Conservation (phyloP, 2,113 vertebrate genomes). For the Menidia beryllina region DNA sequence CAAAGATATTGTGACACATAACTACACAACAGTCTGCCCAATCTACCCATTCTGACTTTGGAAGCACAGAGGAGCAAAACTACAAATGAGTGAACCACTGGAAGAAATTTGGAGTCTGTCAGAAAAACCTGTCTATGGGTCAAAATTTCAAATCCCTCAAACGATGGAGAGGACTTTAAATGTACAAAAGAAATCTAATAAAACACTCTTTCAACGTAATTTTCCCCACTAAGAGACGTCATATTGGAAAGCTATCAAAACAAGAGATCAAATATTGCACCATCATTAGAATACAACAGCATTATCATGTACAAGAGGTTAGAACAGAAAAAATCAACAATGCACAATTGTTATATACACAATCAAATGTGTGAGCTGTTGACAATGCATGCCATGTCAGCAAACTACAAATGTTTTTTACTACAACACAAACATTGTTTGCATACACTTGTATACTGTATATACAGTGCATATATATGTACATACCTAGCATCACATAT, state of each 20-base stretch:
- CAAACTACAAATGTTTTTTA: conserved; percentile 72
- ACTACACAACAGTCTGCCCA: conserved; percentile 64
- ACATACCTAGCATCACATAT: conserved; percentile 72
- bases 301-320: conserved; percentile 76
- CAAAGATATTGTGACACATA: conserved; percentile 19
- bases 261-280: conserved; percentile 85
- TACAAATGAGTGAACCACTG: conserved; percentile 67
- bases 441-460: conserved; percentile 73
- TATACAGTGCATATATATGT: conserved; percentile 73
- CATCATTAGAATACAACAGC: conserved; percentile 80
- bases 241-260: conserved; percentile 80
- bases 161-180: conserved; percentile 33
- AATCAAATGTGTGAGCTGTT: conserved; percentile 73
- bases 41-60: conserved; percentile 60
- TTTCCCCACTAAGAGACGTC: conserved; percentile 52
- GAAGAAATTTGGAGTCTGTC: conserved; percentile 76
- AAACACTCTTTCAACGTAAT: conserved; percentile 33
- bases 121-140: conserved; percentile 50
- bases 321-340: conserved; percentile 65
- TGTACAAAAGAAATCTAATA: conserved; percentile 64
- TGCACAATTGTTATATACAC: conserved; percentile 75
- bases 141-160: conserved; percentile 43
- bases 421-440: conserved; percentile 76
- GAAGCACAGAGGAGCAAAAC: conserved; percentile 81
- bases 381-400: conserved; percentile 75